Evolutionary conservation across 2,113 vertebrate species (phyloP), one percentile per base, ranked within the genome.

Genomic region (Cololabis saira): DNA sequence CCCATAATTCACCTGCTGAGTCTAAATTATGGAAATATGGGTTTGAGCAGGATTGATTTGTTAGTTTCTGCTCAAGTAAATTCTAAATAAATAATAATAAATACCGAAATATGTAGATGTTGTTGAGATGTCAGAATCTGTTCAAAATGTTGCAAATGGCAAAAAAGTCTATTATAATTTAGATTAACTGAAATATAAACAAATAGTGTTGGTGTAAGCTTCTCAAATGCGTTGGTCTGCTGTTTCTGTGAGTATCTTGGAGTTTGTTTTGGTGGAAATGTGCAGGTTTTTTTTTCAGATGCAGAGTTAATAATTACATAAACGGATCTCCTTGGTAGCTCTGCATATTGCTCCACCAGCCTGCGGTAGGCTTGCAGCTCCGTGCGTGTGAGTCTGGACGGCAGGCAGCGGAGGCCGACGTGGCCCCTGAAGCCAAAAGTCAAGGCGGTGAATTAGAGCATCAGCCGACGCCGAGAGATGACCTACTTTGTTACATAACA

Each of bases 401-500:
- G 58, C 41, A 2, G 62, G 33, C 55, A 14, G 71, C n/a, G 1
- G 55, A 62, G 55, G 58, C 72, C 61, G 52, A 55, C 30, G 3
- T 3, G 45, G 30, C 40, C 33, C 83, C 86, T 37, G 75, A 33
- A 83, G 85, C 83, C 82, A 75, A 10, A 70, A 84, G 84, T 71
- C 78, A 67, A 59, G 78, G 66, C 76, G 18, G 71, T 19, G 74
- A 84, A 85, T 72, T 78, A 37, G 89, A 87, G 82, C 82, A 78
- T 55, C 65, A 73, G 77, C 62, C 45, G 41, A 60, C 69, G 67
- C 82, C 57, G 78, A 48, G 70, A 76, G 70, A 65, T 85, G 90
- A 90, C 90, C 90, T 88, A 88, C 76, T 91, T 90, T 3, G 37
- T 93, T 91, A 91, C 79, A 67, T 90, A 92, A 92, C 79, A 67